Percentiles rank a stretch among this genome's conserved stretches.
Conservation (phyloP, 2,797 vertebrate genomes). For the Acropternis orthonyx region DNA sequence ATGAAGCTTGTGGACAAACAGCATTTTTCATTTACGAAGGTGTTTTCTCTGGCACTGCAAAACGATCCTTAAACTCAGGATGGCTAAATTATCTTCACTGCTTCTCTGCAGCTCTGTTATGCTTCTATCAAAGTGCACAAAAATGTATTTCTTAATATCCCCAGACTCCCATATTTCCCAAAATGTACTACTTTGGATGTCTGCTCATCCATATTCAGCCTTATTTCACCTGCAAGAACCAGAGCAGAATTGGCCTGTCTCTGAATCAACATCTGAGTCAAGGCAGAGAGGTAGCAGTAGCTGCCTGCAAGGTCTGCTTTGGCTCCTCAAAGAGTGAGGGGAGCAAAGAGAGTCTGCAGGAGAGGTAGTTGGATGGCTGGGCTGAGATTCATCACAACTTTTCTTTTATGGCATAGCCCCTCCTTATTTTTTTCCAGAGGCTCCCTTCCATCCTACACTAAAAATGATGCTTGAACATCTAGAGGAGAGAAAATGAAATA, state of each 20-base stretch:
- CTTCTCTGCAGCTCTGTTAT: slow-evolving; percentile 11
- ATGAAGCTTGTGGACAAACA: background rate
- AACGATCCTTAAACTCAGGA: slow-evolving; percentile 11
- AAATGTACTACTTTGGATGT: background rate
- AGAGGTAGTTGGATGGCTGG: background rate
- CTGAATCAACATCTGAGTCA: background rate
- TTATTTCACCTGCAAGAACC: slow-evolving; percentile 6
- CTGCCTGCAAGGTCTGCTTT: background rate
- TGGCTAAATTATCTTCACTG: slow-evolving; percentile 2
- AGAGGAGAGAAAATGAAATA: background rate
- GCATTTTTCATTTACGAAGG: slow-evolving; percentile 24
- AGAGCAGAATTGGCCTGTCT: background rate
- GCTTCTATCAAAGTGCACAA: slow-evolving; percentile 19
- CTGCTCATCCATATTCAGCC: slow-evolving; percentile 47
- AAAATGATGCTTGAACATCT: background rate
- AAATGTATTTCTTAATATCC: slow-evolving; percentile 50
- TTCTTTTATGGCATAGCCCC: background rate
- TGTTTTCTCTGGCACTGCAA: slow-evolving; percentile 10
- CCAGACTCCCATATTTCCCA: slow-evolving; percentile 8
- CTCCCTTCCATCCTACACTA: background rate
- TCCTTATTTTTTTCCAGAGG: background rate
- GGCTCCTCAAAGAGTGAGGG: background rate
- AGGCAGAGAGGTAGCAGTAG: background rate
- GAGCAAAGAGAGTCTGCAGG: background rate
- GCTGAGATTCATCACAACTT: background rate